Conservation (phyloP, 2,888 invertebrate genomes). For the Yponomeuta plumbellus region DNA sequence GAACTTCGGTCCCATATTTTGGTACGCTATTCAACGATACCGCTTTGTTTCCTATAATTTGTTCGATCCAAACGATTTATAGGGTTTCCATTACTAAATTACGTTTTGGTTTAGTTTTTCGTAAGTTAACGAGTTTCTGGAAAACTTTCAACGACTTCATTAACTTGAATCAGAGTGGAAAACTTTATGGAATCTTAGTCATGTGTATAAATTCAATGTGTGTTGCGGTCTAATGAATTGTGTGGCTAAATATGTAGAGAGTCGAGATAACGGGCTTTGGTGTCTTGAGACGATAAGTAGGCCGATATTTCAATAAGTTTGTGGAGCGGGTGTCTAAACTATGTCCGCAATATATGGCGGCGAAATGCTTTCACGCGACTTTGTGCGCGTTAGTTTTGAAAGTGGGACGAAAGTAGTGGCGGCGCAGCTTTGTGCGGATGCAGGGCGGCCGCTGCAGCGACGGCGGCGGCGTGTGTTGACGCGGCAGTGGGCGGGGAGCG, state of each 20-base stretch:
- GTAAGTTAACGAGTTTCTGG: neutral
- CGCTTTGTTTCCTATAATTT: slow-evolving; percentile 11
- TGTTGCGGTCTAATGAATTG: neutral
- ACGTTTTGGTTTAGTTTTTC: neutral
- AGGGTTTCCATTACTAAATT: neutral
- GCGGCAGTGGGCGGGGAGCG: slow-evolving; percentile 39
- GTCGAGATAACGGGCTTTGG: neutral
- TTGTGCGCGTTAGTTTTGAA: slow-evolving; percentile 35
- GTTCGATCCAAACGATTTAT: neutral
- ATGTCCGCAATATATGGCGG: slow-evolving; percentile 11
- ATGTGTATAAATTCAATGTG: neutral
- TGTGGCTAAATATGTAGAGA: neutral
- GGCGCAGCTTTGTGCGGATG: slow-evolving; percentile 45
- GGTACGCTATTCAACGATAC: slow-evolving; percentile 6
- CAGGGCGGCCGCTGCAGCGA: slow-evolving; percentile 64
- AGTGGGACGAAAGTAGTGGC: slow-evolving; percentile 56
- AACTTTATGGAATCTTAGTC: neutral
- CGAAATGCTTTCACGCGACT: slow-evolving; percentile 14
- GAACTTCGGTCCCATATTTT: slow-evolving; percentile 23
- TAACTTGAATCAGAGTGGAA: neutral
- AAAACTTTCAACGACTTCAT: neutral
- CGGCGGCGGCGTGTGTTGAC: slow-evolving; percentile 42
- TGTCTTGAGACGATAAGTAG: neutral
- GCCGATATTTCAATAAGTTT: slow-evolving; percentile 1
- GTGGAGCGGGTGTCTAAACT: neutral